Conservation (phyloP, 2,113 vertebrate species). For the Mastomys coucha region DNA sequence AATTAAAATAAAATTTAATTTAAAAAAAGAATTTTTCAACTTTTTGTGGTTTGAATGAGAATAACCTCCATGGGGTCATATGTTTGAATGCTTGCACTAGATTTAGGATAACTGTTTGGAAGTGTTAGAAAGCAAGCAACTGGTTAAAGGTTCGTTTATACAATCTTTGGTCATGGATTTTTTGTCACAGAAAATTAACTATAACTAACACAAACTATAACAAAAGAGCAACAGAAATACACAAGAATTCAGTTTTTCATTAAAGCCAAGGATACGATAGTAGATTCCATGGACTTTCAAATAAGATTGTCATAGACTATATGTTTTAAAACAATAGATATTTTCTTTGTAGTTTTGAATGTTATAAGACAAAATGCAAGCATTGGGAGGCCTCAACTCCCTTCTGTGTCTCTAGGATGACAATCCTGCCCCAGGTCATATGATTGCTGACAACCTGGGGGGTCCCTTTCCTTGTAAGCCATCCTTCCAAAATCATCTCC, state of each 20-base stretch:
- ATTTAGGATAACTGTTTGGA: neutral
- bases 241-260: neutral
- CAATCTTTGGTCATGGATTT: neutral
- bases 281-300: neutral
- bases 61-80: too few relatives aligned
- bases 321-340: neutral
- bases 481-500: neutral
- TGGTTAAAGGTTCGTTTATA: neutral
- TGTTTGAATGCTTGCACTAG: too few relatives aligned
- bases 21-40: too few relatives aligned
- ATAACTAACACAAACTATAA: neutral
- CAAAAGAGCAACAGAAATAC: neutral
- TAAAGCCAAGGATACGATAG: neutral
- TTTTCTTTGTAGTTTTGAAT: neutral
- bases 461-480: fast-evolving
- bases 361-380: too few relatives aligned
- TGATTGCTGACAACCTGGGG: neutral
- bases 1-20: too few relatives aligned
- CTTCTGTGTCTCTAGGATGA: neutral
- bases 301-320: neutral
- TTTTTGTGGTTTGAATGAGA: too few relatives aligned
- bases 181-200: neutral
- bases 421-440: neutral
- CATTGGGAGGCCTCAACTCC: neutral
- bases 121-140: neutral